A percentile compares a stretch with the other conserved stretches of the same genome.
phyloP scores from a whole-genome alignment of 2,113 vertebrate genomes.

The Microcebus jonahi region DNA sequence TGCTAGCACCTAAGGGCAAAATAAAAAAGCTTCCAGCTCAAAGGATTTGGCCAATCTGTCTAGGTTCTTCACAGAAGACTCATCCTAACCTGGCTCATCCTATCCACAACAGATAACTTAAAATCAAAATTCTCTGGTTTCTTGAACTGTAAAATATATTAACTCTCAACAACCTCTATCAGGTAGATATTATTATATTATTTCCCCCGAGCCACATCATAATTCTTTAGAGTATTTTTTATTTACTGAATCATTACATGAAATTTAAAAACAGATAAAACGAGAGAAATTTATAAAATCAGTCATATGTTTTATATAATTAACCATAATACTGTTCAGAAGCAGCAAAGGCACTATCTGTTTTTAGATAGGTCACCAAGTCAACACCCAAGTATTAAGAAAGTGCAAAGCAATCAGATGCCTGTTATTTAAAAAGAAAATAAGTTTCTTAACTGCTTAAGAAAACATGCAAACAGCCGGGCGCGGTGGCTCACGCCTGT shows the following conservation, averaged over 20 bases:
- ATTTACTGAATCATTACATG: background rate
- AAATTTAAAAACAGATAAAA: constrained; percentile 2
- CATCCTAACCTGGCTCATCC: background rate
- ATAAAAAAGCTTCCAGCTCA: background rate
- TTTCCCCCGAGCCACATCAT: background rate
- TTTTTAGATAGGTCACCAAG: background rate
- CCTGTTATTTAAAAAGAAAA: background rate
- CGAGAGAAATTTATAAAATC: background rate
- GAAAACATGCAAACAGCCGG: background rate
- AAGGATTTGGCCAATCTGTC: background rate
- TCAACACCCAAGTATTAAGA: background rate
- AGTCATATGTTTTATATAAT: background rate
- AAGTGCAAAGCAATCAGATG: background rate
- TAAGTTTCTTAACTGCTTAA: background rate
- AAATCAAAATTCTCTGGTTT: background rate
- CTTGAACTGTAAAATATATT: background rate
- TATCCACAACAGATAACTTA: background rate
- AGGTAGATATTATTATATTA: background rate
- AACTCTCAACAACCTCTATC: background rate
- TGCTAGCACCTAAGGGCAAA: background rate
- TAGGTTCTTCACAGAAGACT: background rate
- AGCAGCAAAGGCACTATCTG: background rate
- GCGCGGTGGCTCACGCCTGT: too few species aligned
- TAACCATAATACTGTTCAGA: background rate
- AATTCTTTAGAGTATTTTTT: background rate